Conservation (phyloP, 2,888 invertebrate genomes). For the Halocaridina rubra region DNA sequence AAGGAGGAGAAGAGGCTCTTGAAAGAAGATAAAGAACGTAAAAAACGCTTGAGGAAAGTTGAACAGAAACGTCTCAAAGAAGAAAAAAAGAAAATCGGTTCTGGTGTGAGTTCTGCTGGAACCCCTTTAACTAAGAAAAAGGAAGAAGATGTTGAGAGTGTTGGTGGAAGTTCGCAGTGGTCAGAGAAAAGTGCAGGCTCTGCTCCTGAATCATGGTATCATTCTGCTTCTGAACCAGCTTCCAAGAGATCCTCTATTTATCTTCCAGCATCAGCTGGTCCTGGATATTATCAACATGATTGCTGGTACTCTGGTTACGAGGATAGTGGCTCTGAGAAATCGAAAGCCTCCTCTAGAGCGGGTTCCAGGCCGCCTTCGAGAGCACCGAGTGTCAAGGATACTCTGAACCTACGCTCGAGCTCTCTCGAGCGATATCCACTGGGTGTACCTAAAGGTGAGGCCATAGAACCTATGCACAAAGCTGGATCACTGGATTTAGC, state of each 20-base stretch:
- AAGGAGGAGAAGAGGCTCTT: conserved; percentile 47
- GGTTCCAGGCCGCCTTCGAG: conserved; percentile 48
- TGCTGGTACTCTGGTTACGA: conserved; percentile 63
- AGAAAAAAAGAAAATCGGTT: conserved; percentile 38
- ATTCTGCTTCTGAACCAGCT: conserved; percentile 61
- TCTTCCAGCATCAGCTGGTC: conserved; percentile 59
- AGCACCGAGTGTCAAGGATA: conserved; percentile 49
- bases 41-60: conserved; percentile 59
- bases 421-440: conserved; percentile 61
- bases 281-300: conserved; percentile 62
- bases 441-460: conserved; percentile 51
- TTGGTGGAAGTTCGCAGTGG: conserved; percentile 50
- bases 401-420: conserved; percentile 38
- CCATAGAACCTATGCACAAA: conserved; percentile 61
- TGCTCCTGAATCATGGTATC: conserved; percentile 62
- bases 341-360: conserved; percentile 50
- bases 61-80: conserved; percentile 57
- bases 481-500: conserved; percentile 50
- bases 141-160: conserved; percentile 51
- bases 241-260: conserved; percentile 62
- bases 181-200: conserved; percentile 61
- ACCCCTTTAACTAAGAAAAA: conserved; percentile 1
- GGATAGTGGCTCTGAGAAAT: conserved; percentile 57
- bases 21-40: conserved; percentile 55
- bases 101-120: background rate